phyloP scores from a whole-genome alignment of 2,113 vertebrate genomes.

The Alethe castanea region DNA sequence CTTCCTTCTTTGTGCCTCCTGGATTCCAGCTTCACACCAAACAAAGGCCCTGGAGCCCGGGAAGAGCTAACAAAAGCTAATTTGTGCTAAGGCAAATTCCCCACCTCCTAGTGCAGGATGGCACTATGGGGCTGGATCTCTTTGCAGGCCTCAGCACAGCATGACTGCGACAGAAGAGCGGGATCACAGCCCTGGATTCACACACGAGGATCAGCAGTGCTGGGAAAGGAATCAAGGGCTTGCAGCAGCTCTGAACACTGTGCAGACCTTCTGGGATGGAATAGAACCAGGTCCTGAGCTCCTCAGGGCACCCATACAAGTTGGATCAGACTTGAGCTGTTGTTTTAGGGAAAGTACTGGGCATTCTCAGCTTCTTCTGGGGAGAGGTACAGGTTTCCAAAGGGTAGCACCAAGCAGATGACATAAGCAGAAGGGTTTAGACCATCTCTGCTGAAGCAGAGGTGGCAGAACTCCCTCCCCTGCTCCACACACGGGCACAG shows the following conservation, averaged over 20 bases:
- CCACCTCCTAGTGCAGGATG: neutral
- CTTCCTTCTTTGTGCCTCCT: neutral
- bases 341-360: neutral
- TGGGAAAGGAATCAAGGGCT: neutral
- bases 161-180: fast-evolving
- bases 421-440: neutral
- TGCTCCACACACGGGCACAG: neutral
- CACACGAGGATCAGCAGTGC: fast-evolving
- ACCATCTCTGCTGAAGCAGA: neutral
- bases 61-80: neutral
- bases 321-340: neutral
- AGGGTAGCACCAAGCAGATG: neutral
- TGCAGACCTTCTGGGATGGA: neutral
- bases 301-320: fast-evolving
- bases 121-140: neutral
- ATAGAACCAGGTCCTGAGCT: neutral
- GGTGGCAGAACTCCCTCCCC: neutral
- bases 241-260: fast-evolving
- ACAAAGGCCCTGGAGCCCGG: neutral
- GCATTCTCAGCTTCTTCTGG: neutral
- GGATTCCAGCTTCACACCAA: neutral
- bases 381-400: neutral
- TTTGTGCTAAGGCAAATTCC: neutral
- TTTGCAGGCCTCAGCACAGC: fast-evolving
- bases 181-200: neutral